Conservation (phyloP, 2,888 invertebrate species). For the Glyphotaelius pellucidus region DNA sequence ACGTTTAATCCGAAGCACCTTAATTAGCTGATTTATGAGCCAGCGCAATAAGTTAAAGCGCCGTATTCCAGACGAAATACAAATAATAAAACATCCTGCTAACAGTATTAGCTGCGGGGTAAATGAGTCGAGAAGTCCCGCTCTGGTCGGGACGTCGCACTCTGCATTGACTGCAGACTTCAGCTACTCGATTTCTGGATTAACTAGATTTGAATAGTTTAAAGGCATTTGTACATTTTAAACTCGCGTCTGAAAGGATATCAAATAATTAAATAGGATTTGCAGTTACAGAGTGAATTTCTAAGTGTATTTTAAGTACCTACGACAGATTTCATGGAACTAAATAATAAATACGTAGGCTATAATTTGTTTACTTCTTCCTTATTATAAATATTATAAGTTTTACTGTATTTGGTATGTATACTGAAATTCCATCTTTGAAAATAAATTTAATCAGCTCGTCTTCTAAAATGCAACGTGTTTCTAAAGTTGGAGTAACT, state of each 20-base stretch:
- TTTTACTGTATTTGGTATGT: too few relatives aligned
- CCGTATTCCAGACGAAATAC: conserved; percentile 12
- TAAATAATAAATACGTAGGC: too few relatives aligned
- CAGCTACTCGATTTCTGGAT: not conserved
- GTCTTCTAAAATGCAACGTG: not conserved
- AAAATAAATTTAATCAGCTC: too few relatives aligned
- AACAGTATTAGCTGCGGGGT: not conserved
- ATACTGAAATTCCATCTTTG: too few relatives aligned
- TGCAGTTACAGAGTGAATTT: not conserved
- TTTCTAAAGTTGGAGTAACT: not conserved
- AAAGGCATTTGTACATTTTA: not conserved
- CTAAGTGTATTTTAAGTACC: too few relatives aligned
- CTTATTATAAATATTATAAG: too few relatives aligned
- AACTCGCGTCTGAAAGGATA: not conserved
- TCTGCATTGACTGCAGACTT: not conserved
- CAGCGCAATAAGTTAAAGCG: not conserved
- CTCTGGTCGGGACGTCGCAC: not conserved
- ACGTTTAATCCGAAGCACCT: conserved; percentile 27
- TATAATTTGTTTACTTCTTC: too few relatives aligned
- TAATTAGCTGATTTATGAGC: conserved; percentile 16
- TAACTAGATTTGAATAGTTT: not conserved
- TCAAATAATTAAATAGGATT: not conserved
- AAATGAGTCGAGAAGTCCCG: not conserved
- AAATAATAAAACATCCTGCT: not conserved
- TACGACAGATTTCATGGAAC: too few relatives aligned